A percentile compares a stretch with the other conserved stretches of the same genome.
These are phyloP conservation scores for Coracopsis vasa DNA, from an alignment of 2,113 vertebrate species.

Conservation along the genomic window DNA sequence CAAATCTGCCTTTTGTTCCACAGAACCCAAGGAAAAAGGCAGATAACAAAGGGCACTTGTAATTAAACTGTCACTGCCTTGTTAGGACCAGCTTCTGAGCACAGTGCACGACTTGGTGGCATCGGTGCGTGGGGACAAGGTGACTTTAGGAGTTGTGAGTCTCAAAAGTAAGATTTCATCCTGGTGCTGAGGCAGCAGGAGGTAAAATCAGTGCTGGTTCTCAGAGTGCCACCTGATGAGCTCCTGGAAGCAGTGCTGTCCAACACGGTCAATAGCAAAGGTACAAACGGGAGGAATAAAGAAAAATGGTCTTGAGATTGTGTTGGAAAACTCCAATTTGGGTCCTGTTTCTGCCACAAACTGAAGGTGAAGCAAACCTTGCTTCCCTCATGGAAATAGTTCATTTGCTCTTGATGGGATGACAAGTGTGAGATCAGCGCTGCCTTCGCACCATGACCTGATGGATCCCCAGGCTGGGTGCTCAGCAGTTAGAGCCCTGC, in stretches of 20 bases:
- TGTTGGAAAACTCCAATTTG: not conserved
- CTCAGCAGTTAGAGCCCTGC: not conserved
- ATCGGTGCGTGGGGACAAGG: not conserved
- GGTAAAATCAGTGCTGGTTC: not conserved
- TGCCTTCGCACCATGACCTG: not conserved
- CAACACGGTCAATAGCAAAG: accelerated
- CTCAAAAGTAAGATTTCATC: not conserved
- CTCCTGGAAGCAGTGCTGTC: not conserved
- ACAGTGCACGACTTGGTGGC: not conserved
- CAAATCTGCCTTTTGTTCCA: constrained; percentile 56
- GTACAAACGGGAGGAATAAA: not conserved
- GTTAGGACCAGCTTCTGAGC: not conserved
- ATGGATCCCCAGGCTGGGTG: not conserved
- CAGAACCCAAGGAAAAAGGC: constrained; percentile 9
- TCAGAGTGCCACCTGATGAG: not conserved
- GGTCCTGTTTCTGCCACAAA: not conserved
- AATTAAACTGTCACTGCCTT: constrained; percentile 3
- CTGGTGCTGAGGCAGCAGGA: not conserved
- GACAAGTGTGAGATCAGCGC: not conserved
- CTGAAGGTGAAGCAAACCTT: not conserved
- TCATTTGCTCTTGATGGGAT: not conserved
- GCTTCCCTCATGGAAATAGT: not conserved
- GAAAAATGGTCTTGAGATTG: not conserved
- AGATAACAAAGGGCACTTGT: not conserved
- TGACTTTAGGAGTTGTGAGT: not conserved